These are phyloP conservation scores for Lithobates sylvaticus DNA, from an alignment of 2,797 vertebrate species.

Conservation along the genomic window DNA sequence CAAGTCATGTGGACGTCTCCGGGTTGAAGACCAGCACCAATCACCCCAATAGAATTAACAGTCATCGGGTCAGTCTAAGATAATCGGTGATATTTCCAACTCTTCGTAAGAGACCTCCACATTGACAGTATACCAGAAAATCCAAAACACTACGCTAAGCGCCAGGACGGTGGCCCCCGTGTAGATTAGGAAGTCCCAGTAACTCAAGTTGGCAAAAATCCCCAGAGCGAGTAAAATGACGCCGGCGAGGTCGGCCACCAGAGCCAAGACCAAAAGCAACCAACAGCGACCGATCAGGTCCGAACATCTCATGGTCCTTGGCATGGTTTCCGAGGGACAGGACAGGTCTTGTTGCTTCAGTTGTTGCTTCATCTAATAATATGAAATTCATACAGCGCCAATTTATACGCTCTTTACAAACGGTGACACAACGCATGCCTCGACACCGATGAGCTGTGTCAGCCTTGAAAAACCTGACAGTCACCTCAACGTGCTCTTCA, in stretches of 20 bases:
- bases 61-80: background rate
- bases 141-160: constrained; percentile 86
- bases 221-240: constrained; percentile 83
- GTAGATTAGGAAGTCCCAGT: constrained; percentile 90
- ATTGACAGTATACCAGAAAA: constrained; percentile 86
- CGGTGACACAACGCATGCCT: background rate
- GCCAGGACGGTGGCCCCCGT: constrained; percentile 83
- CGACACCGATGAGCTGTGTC: background rate
- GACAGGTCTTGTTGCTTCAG: background rate
- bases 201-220: constrained; percentile 78
- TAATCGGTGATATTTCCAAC: constrained; percentile 60
- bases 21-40: background rate
- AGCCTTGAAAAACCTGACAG: background rate
- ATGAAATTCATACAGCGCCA: background rate
- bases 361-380: background rate
- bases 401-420: background rate
- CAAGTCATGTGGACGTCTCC: background rate
- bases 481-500: background rate
- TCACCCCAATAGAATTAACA: no score
- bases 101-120: constrained; percentile 79
- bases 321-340: background rate
- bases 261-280: constrained; percentile 72
- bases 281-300: constrained; percentile 64
- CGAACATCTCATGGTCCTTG: constrained; percentile 69
- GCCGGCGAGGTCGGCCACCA: constrained; percentile 79